Evolutionary conservation across 2,888 invertebrate species (phyloP).

Genomic region (Philereme vetulata): DNA sequence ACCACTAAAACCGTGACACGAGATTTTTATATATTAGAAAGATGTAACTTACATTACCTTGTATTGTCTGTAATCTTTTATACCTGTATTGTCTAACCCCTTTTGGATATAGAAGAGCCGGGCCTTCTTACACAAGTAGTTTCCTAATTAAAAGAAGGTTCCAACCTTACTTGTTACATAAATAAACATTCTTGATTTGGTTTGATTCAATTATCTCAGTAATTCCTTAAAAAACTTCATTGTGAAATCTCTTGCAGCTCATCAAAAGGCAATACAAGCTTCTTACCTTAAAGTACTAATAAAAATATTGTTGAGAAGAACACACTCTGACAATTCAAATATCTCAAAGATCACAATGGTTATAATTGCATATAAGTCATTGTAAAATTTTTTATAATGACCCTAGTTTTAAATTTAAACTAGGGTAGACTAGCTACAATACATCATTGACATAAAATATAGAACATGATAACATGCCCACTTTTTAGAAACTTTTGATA

Average conservation of each 20-base stretch:
- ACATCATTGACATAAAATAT: constrained; percentile 3
- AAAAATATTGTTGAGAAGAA: constrained; percentile 1
- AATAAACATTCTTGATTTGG: too few species aligned
- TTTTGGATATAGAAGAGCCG: too few species aligned
- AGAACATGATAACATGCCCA: constrained; percentile 14
- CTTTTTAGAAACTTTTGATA: constrained; percentile 21
- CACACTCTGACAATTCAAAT: neutral
- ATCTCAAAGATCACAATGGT: neutral
- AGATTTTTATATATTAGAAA: too few species aligned
- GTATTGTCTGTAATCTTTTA: too few species aligned
- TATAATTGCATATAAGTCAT: constrained; percentile 1
- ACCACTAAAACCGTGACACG: too few species aligned
- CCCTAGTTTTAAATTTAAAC: neutral
- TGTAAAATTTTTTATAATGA: constrained; percentile 3
- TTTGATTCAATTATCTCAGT: neutral
- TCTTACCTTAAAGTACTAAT: neutral
- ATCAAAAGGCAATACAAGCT: neutral
- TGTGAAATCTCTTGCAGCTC: neutral
- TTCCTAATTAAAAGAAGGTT: too few species aligned
- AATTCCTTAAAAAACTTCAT: neutral
- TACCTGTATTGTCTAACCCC: too few species aligned
- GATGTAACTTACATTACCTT: too few species aligned
- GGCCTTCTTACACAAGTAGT: too few species aligned
- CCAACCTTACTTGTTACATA: too few species aligned
- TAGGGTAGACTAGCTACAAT: neutral